These are phyloP conservation scores for Henricia sp. DNA, from an alignment of 53 echinoderm and acorn worm species.

Conservation along the genomic window DNA sequence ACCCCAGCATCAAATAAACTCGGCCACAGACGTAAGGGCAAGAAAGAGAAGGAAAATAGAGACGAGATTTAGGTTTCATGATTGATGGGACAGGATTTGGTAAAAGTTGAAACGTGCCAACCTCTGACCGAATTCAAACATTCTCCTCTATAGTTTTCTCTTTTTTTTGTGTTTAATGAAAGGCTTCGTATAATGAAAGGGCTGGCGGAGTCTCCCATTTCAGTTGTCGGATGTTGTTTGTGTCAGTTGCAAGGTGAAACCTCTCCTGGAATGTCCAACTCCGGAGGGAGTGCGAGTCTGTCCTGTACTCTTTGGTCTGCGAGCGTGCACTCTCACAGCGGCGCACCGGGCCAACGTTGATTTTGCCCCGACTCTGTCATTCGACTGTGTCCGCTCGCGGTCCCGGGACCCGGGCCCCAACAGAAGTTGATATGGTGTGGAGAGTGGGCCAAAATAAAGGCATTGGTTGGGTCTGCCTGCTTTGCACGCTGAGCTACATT, in stretches of 20 bases:
- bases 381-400: slow-evolving; percentile 8
- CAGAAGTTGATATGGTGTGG: slow-evolving; percentile 27
- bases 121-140: slow-evolving; percentile 36
- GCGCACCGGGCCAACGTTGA: slow-evolving; percentile 6
- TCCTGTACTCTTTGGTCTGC: background rate
- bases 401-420: background rate
- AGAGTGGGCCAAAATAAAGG: background rate
- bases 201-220: slow-evolving; percentile 28
- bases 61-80: slow-evolving; percentile 40
- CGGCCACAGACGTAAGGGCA: slow-evolving; percentile 1
- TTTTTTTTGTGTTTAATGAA: background rate
- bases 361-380: background rate
- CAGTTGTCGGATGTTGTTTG: slow-evolving; percentile 48
- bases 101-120: slow-evolving; percentile 42
- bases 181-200: background rate
- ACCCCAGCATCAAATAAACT: slow-evolving; percentile 2
- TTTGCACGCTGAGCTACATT: background rate
- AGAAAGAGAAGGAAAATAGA: background rate
- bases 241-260: slow-evolving; percentile 57
- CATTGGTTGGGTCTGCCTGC: background rate
- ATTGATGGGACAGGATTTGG: slow-evolving; percentile 29
- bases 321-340: background rate
- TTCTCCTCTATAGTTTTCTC: background rate
- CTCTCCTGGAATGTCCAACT: slow-evolving; percentile 49
- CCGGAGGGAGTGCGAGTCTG: background rate